A percentile compares a stretch with the other conserved stretches of the same genome.
Conservation (phyloP, 2,113 vertebrate genomes). For the Jaculus jaculus region DNA sequence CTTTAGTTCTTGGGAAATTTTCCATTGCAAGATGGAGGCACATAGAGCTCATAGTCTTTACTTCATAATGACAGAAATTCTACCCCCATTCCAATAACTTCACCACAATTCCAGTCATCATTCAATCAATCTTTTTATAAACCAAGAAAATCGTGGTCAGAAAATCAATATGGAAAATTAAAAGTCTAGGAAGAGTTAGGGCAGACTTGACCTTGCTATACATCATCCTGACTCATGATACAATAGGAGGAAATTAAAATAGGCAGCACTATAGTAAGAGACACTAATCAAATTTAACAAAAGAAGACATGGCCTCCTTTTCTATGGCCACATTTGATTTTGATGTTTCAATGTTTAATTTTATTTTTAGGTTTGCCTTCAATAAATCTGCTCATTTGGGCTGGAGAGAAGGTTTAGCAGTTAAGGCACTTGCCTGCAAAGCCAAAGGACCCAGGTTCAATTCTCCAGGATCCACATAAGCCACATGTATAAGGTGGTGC, state of each 20-base stretch:
- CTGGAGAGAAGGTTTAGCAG: no score
- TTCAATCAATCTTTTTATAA: background rate
- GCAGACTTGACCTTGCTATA: background rate
- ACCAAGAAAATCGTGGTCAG: background rate
- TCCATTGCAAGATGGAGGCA: no score
- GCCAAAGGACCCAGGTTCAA: no score
- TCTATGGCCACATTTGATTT: background rate
- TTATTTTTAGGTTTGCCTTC: background rate
- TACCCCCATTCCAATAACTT: constrained; percentile 34
- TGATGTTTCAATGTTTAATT: background rate
- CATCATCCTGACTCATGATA: background rate
- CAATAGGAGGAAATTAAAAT: constrained; percentile 14
- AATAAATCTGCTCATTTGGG: background rate
- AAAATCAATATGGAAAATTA: constrained; percentile 40
- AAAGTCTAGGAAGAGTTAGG: background rate
- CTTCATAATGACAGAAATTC: constrained; percentile 49
- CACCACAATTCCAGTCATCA: constrained; percentile 16
- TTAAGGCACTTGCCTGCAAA: no score
- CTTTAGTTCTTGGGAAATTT: no score
- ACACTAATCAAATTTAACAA: constrained; percentile 30
- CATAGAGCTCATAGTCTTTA: background rate
- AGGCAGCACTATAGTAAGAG: background rate
- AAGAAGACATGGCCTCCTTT: background rate
- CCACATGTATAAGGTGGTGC: no score
- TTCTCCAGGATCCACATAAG: no score